These are phyloP conservation scores for Cinclus mexicanus DNA, from an alignment of 2,113 vertebrate species.

Conservation along the genomic window DNA sequence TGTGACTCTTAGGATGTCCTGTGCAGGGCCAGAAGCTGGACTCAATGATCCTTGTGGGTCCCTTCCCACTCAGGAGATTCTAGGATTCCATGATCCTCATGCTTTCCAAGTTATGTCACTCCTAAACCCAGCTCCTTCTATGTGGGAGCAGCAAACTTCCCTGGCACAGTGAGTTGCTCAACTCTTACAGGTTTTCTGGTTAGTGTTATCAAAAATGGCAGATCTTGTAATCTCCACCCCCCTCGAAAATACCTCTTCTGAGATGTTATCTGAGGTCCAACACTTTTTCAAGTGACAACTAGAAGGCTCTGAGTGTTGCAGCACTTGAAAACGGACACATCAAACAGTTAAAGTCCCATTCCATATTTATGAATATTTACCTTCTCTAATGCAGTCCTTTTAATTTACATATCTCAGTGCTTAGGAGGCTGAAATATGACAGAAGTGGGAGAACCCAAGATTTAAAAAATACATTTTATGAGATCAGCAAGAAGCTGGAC, in stretches of 20 bases:
- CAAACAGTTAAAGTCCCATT: neutral
- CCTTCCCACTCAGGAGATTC: neutral
- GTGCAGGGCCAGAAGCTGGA: neutral
- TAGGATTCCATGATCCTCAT: neutral
- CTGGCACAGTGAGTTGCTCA: neutral
- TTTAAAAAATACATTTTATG: constrained; percentile 40
- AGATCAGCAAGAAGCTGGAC: constrained; percentile 30
- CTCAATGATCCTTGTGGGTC: neutral
- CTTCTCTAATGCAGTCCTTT: constrained; percentile 23
- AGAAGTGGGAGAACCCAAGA: constrained; percentile 23
- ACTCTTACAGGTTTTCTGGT: neutral
- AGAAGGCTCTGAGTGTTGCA: neutral
- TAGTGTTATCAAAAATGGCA: neutral
- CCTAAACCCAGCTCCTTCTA: neutral
- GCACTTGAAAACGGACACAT: neutral
- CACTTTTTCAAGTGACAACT: constrained; percentile 2
- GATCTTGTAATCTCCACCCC: neutral
- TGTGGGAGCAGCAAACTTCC: neutral
- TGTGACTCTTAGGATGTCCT: neutral
- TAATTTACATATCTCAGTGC: constrained; percentile 2
- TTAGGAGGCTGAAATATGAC: constrained; percentile 16
- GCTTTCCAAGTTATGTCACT: neutral
- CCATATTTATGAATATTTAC: constrained; percentile 49
- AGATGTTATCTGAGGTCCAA: neutral
- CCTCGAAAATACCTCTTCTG: neutral